Evolutionary conservation across 2,113 vertebrate species (phyloP).

Genomic region (Eulemur macaco): DNA sequence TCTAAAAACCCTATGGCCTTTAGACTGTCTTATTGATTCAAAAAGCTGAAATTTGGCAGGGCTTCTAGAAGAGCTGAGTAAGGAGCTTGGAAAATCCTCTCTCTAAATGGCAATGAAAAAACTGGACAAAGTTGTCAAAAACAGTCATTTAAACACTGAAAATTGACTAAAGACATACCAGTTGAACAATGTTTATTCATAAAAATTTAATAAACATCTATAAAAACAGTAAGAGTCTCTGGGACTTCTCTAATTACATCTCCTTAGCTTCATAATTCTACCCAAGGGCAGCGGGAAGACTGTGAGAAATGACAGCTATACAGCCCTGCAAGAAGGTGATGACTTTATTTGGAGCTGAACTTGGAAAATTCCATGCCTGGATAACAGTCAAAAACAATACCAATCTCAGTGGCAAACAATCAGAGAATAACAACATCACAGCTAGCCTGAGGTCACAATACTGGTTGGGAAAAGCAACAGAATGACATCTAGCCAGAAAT

Average conservation of each 20-base stretch:
- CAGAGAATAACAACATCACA: not conserved
- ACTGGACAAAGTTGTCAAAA: not conserved
- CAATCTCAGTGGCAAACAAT: slow-evolving; percentile 22
- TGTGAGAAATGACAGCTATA: not conserved
- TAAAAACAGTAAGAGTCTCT: not conserved
- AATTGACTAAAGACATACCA: slow-evolving; percentile 1
- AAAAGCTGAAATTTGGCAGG: not conserved
- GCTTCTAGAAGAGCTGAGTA: not conserved
- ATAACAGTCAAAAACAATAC: slow-evolving; percentile 31
- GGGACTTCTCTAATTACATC: not conserved
- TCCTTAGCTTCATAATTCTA: not conserved
- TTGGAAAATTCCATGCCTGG: slow-evolving; percentile 22
- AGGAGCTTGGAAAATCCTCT: not conserved
- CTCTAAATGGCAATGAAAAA: slow-evolving; percentile 16
- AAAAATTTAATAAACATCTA: not conserved
- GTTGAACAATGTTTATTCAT: not conserved
- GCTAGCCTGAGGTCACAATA: not conserved
- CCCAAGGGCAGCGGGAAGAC: not conserved
- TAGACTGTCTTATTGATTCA: not conserved
- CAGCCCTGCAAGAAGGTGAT: not conserved
- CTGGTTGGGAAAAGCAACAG: not conserved
- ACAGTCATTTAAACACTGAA: not conserved
- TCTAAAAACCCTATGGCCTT: not conserved
- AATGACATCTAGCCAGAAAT: slow-evolving; percentile 37
- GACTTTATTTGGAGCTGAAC: slow-evolving; percentile 15